Evolutionary conservation across 2,113 vertebrate species (phyloP).

Genomic region (Cranoglanis bouderius): DNA sequence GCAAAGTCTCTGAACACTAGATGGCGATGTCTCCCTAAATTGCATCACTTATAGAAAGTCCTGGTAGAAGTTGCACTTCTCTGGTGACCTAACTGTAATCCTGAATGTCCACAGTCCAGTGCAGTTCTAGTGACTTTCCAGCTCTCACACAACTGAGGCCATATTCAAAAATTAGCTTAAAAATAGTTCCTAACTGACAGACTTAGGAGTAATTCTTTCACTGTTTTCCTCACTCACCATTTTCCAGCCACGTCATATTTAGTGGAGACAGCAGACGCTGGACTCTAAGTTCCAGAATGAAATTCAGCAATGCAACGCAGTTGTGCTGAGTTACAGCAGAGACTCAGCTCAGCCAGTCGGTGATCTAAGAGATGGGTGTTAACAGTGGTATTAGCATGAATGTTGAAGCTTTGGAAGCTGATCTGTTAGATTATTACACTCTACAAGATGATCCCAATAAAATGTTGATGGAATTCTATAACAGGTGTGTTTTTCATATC

Average conservation of each 20-base stretch:
- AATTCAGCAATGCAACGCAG: neutral
- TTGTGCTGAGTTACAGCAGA: neutral
- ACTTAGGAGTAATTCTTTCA: neutral
- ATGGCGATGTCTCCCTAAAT: slow-evolving; percentile 50
- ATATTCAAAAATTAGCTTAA: neutral
- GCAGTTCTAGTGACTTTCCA: neutral
- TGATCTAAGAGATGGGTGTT: neutral
- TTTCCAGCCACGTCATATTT: neutral
- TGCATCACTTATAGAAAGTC: neutral
- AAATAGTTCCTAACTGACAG: neutral
- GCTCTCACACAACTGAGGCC: neutral
- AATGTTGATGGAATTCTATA: neutral
- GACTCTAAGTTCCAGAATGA: neutral
- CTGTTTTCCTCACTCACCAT: neutral
- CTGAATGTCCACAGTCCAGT: neutral
- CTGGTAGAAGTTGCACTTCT: neutral
- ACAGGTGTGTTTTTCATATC: neutral
- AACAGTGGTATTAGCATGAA: neutral
- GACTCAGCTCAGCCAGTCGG: neutral
- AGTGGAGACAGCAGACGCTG: neutral
- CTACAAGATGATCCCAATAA: neutral
- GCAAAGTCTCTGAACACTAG: slow-evolving; percentile 44
- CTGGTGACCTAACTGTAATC: slow-evolving; percentile 13
- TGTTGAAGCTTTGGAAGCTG: neutral
- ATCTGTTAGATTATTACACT: neutral